phyloP scores from a whole-genome alignment of 53 echinoderm and acorn worm species.

The Echinometra lucunter region DNA sequence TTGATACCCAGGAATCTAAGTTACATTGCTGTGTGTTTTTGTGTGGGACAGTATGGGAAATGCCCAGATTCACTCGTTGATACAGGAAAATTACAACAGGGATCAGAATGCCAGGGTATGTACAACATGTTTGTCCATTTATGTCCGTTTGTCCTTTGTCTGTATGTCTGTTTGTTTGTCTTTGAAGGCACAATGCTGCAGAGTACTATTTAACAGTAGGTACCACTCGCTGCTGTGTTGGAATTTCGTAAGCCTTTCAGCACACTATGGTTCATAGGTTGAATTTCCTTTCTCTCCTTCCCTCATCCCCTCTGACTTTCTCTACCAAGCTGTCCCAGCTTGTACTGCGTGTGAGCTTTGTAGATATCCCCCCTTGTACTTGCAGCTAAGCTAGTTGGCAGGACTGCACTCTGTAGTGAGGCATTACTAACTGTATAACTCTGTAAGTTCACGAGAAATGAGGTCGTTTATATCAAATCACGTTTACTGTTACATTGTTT shows the following conservation, averaged over 20 bases:
- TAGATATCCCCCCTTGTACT: background rate
- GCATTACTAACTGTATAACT: background rate
- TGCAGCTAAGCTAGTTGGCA: background rate
- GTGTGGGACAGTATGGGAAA: constrained; percentile 91
- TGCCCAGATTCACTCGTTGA: constrained; percentile 99
- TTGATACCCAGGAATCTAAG: constrained; percentile 49
- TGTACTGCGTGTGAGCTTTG: background rate
- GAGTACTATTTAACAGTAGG: background rate
- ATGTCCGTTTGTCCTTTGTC: background rate
- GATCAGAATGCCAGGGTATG: constrained; percentile 76
- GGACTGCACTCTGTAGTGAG: too few species aligned
- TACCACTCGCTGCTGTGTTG: background rate
- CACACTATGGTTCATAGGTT: background rate
- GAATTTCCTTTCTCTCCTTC: background rate
- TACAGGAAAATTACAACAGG: constrained; percentile 99
- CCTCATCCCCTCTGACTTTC: background rate
- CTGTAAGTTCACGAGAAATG: background rate
- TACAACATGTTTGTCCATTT: background rate
- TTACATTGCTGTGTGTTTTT: constrained; percentile 52
- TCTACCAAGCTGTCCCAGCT: background rate
- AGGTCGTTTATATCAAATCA: constrained; percentile 37
- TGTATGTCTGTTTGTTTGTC: constrained; percentile 17
- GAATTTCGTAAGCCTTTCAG: background rate
- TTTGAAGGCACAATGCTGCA: background rate
- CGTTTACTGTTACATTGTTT: background rate